A percentile compares a stretch with the other conserved stretches of the same genome.
Conservation (phyloP, 2,888 invertebrate genomes). For the Drosophila sordidula region DNA sequence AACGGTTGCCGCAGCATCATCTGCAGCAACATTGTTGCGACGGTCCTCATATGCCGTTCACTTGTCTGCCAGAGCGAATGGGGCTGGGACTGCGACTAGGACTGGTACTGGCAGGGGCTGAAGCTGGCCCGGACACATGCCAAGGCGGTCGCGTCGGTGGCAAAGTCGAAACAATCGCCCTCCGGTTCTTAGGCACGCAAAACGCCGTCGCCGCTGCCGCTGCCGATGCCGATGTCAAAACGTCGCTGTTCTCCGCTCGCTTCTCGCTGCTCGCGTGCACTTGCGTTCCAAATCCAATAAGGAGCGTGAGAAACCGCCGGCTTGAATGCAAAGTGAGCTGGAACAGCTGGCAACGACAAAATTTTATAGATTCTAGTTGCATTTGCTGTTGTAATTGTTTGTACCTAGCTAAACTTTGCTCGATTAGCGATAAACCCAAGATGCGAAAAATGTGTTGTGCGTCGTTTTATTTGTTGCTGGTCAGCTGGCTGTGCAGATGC, state of each 20-base stretch:
- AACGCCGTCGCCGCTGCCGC: slow-evolving; percentile 40
- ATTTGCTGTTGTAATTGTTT: slow-evolving; percentile 20
- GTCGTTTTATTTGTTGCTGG: slow-evolving; percentile 32
- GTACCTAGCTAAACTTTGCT: slow-evolving; percentile 55
- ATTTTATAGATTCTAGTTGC: slow-evolving; percentile 67
- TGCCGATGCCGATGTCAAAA: slow-evolving; percentile 29
- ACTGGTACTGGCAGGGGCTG: slow-evolving; percentile 1
- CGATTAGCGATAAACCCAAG: slow-evolving; percentile 73
- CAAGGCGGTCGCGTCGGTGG: slow-evolving; percentile 71
- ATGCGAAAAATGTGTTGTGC: slow-evolving; percentile 64
- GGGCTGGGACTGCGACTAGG: neutral
- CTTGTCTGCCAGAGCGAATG: slow-evolving; percentile 26
- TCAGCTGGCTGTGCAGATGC: slow-evolving; percentile 55
- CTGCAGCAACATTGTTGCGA: slow-evolving; percentile 49
- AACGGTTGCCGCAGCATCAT: slow-evolving; percentile 41
- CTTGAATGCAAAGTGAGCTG: slow-evolving; percentile 74
- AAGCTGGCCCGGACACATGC: slow-evolving; percentile 51
- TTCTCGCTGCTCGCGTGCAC: slow-evolving; percentile 71
- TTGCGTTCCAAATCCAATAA: slow-evolving; percentile 80
- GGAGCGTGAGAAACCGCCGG: slow-evolving; percentile 82
- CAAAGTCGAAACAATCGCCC: slow-evolving; percentile 69
- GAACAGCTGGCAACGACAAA: slow-evolving; percentile 60
- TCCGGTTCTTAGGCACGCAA: slow-evolving; percentile 69
- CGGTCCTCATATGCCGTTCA: slow-evolving; percentile 46
- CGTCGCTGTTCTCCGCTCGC: slow-evolving; percentile 45